A percentile compares a stretch with the other conserved stretches of the same genome.
phyloP scores from a whole-genome alignment of 2,797 vertebrate genomes.

The Notolabrus celidotus region DNA sequence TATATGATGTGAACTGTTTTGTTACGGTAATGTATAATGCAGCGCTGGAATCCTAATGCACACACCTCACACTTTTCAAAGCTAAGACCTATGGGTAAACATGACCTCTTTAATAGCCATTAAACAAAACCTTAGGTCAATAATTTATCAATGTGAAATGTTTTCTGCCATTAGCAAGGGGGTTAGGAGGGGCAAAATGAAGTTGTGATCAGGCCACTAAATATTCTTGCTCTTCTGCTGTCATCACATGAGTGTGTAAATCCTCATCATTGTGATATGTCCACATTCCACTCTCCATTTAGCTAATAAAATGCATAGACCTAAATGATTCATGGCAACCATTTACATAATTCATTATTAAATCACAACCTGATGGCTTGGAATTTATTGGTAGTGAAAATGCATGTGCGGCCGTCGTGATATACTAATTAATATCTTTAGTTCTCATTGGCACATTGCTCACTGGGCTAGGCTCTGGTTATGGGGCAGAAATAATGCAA shows the following conservation, averaged over 20 bases:
- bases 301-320: slow-evolving; percentile 83
- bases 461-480: slow-evolving; percentile 85
- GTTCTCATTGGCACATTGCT: slow-evolving; percentile 89
- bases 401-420: slow-evolving; percentile 86
- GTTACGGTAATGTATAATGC: slow-evolving; percentile 34
- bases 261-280: slow-evolving; percentile 79
- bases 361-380: slow-evolving; percentile 89
- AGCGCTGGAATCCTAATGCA: slow-evolving; percentile 38
- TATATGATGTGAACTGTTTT: slow-evolving; percentile 9
- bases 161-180: slow-evolving; percentile 68
- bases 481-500: slow-evolving; percentile 83
- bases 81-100: slow-evolving; percentile 56
- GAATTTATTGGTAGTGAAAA: slow-evolving; percentile 94
- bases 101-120: slow-evolving; percentile 57
- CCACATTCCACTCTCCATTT: slow-evolving; percentile 80
- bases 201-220: slow-evolving; percentile 70
- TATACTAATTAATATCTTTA: slow-evolving; percentile 91
- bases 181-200: too few relatives aligned
- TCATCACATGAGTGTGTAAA: slow-evolving; percentile 73
- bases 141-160: slow-evolving; percentile 72
- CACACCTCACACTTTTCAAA: slow-evolving; percentile 31
- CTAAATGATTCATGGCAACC: slow-evolving; percentile 90
- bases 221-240: slow-evolving; percentile 67
- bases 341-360: slow-evolving; percentile 94
- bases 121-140: slow-evolving; percentile 62